Conservation (phyloP, 2,113 vertebrate species). For the Oreamnos americanus region DNA sequence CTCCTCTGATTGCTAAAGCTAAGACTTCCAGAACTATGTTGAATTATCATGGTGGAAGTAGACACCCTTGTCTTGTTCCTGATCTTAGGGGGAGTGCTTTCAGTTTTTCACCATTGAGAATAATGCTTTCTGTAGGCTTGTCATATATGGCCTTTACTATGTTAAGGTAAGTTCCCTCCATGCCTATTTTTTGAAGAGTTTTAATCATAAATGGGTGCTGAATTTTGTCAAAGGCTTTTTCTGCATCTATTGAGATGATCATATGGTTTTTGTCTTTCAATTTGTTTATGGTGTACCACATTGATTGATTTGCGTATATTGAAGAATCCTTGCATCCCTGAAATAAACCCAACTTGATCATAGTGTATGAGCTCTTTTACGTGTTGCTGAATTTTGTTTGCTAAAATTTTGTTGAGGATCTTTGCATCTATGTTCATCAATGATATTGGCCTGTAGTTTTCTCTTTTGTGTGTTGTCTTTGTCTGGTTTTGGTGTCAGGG, state of each 20-base stretch:
- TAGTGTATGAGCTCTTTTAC: neutral
- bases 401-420: neutral
- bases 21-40: neutral
- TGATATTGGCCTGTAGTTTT: neutral
- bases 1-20: neutral
- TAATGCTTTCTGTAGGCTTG: neutral
- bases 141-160: neutral
- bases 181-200: neutral
- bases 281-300: neutral
- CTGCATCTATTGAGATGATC: neutral
- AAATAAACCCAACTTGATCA: neutral
- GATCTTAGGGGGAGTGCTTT: neutral
- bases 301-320: neutral
- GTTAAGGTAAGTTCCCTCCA: neutral
- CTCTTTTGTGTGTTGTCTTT: neutral
- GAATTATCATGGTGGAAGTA: neutral
- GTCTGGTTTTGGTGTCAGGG: neutral
- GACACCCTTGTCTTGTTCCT: neutral
- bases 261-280: neutral
- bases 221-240: neutral
- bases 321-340: neutral
- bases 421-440: neutral
- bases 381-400: neutral
- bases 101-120: neutral
- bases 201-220: neutral